Base-by-base conservation (phyloP, 2,113 vertebrate species). In the Cebus imitator region DNA sequence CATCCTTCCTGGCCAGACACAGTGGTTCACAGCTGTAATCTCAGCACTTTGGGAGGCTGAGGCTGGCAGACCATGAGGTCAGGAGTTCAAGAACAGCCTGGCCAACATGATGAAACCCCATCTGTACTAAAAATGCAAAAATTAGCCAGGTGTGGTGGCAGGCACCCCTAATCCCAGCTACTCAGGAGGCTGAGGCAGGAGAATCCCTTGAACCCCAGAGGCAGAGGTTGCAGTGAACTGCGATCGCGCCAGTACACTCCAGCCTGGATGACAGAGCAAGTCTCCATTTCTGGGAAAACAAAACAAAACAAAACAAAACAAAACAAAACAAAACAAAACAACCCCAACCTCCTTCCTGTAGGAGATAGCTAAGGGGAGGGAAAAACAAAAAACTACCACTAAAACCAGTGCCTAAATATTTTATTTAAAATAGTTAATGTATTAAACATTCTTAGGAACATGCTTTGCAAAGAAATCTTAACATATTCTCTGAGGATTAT, bases 351-450 rank as follows among this genome's bases (percentile, higher is more conserved):
- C 61, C 27, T 64, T 64, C 61, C 27, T 4, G 12, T 64, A 64
- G 61, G 27, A 64, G 61, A 64, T 64, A 64, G 61, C 30, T 64
- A 30, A 64, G 37, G 37, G 37, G 37, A 40, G 37, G 37, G 37
- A 40, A 40, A 43, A 43, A 5, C 27, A 30, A 30, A 64, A 30
- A 64, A 61, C 25, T 27, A 14, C 61, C 61, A 64, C 52, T 52
- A 52, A 58, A 68, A 86, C n/a, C 27, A 86, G 37, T 78, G 40
- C 40, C 32, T 91, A 55, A 64, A 87, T 52, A 11, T 87, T 82
- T 95, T 76, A 92, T 82, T 87, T 66, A 75, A 92, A 32, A 40
- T 50, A 52, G 40, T 94, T 87, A 85, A 95, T 27, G 21, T 81
- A n/a, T 73, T 87, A 81, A 82, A 87, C 37, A 75, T 61, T 87